phyloP scores from a whole-genome alignment of 2,888 invertebrate genomes.

The Eupithecia vulgata region DNA sequence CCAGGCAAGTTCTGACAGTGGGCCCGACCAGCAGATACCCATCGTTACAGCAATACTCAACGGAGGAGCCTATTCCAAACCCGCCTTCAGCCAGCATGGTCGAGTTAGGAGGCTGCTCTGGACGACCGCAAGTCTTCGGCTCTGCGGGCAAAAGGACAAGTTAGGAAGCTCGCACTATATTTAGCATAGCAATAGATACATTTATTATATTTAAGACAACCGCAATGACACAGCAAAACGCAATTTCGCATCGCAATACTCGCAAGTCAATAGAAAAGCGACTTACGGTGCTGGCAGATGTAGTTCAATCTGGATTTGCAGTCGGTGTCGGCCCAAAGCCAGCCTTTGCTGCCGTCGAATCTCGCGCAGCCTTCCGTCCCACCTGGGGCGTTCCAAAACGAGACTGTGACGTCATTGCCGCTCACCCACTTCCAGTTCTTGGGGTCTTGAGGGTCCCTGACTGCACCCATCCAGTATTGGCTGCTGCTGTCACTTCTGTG shows the following conservation, averaged over 20 bases:
- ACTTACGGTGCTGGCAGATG: conserved; percentile 97
- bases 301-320: conserved; percentile 93
- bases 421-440: conserved; percentile 95
- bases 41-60: conserved; percentile 93
- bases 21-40: conserved; percentile 95
- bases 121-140: conserved; percentile 95
- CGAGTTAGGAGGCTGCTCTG: conserved; percentile 96
- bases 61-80: conserved; percentile 91
- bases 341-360: conserved; percentile 96
- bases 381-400: conserved; percentile 95
- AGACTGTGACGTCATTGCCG: conserved; percentile 93
- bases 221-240: conserved; percentile 1
- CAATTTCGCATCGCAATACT: conserved; percentile 24
- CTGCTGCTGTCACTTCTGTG: conserved; percentile 93
- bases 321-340: conserved; percentile 97
- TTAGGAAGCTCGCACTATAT: neutral
- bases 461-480: conserved; percentile 97
- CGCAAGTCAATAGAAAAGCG: conserved; percentile 42
- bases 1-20: conserved; percentile 91
- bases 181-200: neutral
- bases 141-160: conserved; percentile 76
- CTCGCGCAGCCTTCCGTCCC: conserved; percentile 93
- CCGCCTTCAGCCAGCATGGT: conserved; percentile 90
- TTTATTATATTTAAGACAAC: neutral
- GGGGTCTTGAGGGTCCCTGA: conserved; percentile 90